Evolutionary conservation across 1,140 invertebrate genomes (phyloP), one percentile per base, ranked within the genome.

Genomic region (Proctacanthus coquilletti): DNA sequence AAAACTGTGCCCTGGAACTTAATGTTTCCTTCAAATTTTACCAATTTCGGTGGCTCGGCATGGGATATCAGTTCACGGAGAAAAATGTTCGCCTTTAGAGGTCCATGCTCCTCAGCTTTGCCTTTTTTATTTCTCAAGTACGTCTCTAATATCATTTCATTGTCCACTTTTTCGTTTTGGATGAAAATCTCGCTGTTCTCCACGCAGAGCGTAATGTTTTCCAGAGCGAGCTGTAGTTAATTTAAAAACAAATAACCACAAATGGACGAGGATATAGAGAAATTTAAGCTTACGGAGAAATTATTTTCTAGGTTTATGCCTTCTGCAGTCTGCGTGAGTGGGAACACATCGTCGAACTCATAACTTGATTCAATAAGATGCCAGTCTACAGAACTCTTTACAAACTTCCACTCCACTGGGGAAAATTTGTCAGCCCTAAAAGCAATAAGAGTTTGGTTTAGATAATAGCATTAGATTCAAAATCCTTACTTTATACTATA

Each of bases 281-380:
- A 8, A 32, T 18, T 18, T 18, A 29, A 29, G 20, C n/a, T 36
- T 30, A 29, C 33, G 18, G 17, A 13, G 23, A 60, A 54, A 43
- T 57, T 53, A 30, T 54, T 45, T 18, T 60, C 57, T 27, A 60
- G 51, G 34, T 60, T 56, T n/a, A 56, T 45, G 20, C 49, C 49
- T 19, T 47, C 43, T n/a, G 43, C 21, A 3, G 43, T 23, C 21
- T 53, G 40, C 2, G 41, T n/a, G 2, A 60, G 50, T 18, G 53
- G 53, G 34, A 56, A 49, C 10, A 59, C 43, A 36, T 56, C 50
- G 14, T 60, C 56, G 23, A 60, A 21, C 14, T 60, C 50, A 38
- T 57, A 60, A 18, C 21, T 50, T 34, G 50, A 47, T 21, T 60
- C 57, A 13, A 60, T 42, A n/a, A 48, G 45, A 29, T 50, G 41